Evolutionary conservation across 2,113 vertebrate species (phyloP).

Genomic region (Calidris pygmaea): DNA sequence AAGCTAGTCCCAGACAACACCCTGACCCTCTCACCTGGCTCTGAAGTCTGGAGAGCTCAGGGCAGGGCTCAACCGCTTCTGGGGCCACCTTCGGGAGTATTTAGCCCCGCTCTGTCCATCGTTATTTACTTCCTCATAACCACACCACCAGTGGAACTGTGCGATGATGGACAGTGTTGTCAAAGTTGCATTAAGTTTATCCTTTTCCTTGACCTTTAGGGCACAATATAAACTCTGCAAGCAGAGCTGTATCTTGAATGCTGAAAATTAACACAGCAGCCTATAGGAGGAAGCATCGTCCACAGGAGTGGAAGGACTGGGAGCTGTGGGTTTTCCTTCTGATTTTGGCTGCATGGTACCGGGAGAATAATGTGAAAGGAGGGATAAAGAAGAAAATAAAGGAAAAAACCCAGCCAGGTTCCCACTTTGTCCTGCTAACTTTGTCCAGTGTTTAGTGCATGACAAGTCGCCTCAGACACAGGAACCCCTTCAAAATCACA

Average conservation of each 20-base stretch:
- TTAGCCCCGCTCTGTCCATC: neutral
- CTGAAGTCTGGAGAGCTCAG: neutral
- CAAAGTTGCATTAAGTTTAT: neutral
- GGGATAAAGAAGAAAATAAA: neutral
- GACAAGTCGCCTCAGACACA: neutral
- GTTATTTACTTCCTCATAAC: neutral
- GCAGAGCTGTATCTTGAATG: accelerated
- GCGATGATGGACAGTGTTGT: neutral
- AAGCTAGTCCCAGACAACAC: neutral
- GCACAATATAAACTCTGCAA: neutral
- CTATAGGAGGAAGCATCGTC: neutral
- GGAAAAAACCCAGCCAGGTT: neutral
- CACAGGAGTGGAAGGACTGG: neutral
- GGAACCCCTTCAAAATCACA: neutral
- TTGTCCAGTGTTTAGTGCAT: accelerated
- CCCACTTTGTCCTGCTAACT: neutral
- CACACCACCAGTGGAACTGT: neutral
- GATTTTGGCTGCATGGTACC: neutral
- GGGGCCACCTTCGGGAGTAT: neutral
- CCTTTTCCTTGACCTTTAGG: neutral
- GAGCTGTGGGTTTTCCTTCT: neutral
- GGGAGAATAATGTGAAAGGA: neutral
- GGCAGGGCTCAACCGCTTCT: neutral
- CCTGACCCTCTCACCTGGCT: neutral
- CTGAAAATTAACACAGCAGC: neutral